A percentile compares a stretch with the other conserved stretches of the same genome.
These are phyloP conservation scores for Diaphora mendica DNA, from an alignment of 2,888 invertebrate species.

Conservation along the genomic window DNA sequence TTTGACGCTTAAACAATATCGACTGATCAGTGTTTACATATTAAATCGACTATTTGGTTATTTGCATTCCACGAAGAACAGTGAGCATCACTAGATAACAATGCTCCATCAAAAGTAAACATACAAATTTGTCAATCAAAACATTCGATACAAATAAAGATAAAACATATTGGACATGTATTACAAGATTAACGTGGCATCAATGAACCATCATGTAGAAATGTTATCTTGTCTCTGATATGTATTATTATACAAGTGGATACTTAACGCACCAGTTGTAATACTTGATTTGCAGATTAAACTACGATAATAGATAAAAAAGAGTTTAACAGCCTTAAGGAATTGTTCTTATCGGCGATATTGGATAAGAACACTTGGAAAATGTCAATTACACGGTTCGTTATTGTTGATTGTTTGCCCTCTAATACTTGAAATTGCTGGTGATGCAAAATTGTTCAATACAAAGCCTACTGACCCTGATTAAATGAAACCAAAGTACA, in stretches of 20 bases:
- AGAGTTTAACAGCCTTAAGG: slow-evolving; percentile 76
- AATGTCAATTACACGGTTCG: slow-evolving; percentile 22
- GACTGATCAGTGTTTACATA: slow-evolving; percentile 67
- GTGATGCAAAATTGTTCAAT: slow-evolving; percentile 26
- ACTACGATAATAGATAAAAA: slow-evolving; percentile 75
- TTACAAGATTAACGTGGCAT: slow-evolving; percentile 67
- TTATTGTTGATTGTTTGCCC: slow-evolving; percentile 19
- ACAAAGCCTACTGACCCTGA: slow-evolving; percentile 42
- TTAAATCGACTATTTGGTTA: slow-evolving; percentile 62
- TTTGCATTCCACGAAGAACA: slow-evolving; percentile 70
- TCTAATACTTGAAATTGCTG: slow-evolving; percentile 18
- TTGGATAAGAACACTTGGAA: slow-evolving; percentile 21
- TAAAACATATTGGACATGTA: slow-evolving; percentile 55
- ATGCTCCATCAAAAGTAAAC: slow-evolving; percentile 70
- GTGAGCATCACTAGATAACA: slow-evolving; percentile 67
- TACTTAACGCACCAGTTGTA: slow-evolving; percentile 68
- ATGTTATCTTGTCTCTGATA: slow-evolving; percentile 63
- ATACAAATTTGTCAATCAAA: slow-evolving; percentile 72
- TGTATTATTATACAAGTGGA: slow-evolving; percentile 51
- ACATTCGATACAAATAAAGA: slow-evolving; percentile 55
- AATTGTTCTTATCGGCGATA: slow-evolving; percentile 52
- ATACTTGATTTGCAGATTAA: slow-evolving; percentile 72
- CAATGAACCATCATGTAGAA: slow-evolving; percentile 63
- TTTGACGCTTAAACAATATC: slow-evolving; percentile 60
- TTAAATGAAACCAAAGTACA: slow-evolving; percentile 45